Evolutionary conservation across 2,888 invertebrate genomes (phyloP).

Genomic region (Meteorus colon): DNA sequence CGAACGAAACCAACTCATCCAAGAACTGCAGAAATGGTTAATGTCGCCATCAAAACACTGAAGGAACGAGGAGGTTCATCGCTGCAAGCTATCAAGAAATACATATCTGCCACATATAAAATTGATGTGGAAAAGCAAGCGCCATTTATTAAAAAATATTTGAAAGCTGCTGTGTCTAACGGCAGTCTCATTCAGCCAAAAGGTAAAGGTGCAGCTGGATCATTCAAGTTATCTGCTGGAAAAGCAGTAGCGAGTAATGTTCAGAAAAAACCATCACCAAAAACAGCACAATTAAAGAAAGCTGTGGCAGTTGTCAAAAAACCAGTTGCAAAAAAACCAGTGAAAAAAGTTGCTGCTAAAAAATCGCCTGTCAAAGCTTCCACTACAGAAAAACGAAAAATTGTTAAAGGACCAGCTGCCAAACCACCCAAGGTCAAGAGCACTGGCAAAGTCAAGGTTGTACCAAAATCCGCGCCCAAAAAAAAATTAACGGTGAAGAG

Average conservation of each 20-base stretch:
- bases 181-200: constrained; percentile 75
- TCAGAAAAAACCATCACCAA: constrained; percentile 22
- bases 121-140: constrained; percentile 77
- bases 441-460: constrained; percentile 43
- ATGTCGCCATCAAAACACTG: constrained; percentile 75
- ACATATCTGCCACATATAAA: constrained; percentile 77
- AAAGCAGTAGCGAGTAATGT: constrained; percentile 48
- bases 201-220: constrained; percentile 76
- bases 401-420: constrained; percentile 44
- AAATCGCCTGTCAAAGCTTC: constrained; percentile 38
- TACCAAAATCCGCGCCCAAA: constrained; percentile 35
- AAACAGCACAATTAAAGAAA: constrained; percentile 34
- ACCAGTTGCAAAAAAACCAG: constrained; percentile 47
- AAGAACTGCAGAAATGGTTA: constrained; percentile 76
- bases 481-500: constrained; percentile 36
- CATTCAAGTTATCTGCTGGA: constrained; percentile 72
- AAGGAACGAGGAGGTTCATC: constrained; percentile 78
- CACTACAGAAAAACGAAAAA: constrained; percentile 30
- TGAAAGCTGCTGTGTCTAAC: constrained; percentile 76
- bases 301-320: constrained; percentile 38
- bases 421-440: constrained; percentile 50
- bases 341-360: constrained; percentile 39
- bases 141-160: constrained; percentile 77
- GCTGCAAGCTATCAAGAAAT: constrained; percentile 78
- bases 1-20: constrained; percentile 70